Conservation (phyloP, 2,113 vertebrate genomes). For the Onychostruthus taczanowskii region DNA sequence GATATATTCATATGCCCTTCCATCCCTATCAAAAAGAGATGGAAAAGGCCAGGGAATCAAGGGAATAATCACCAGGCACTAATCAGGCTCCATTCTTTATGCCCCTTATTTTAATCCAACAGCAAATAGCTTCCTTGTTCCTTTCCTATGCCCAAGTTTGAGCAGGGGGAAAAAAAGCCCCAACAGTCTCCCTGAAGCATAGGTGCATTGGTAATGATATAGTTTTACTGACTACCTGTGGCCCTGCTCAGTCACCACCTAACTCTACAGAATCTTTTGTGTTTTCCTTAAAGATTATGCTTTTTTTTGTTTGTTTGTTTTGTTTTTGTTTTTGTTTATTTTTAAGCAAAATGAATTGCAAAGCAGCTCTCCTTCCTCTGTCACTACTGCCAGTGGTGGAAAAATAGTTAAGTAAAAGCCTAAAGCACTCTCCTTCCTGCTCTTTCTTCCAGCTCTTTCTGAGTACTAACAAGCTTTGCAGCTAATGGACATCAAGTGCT, state of each 20-base stretch:
- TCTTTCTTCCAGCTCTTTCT: background rate
- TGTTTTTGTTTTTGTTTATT: background rate
- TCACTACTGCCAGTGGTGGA: background rate
- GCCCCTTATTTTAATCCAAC: background rate
- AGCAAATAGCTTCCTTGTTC: background rate
- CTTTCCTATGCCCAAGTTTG: background rate
- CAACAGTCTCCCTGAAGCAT: background rate
- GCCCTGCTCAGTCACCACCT: background rate
- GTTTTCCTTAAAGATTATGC: background rate
- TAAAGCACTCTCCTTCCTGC: background rate
- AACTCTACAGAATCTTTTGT: background rate
- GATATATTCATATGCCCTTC: background rate
- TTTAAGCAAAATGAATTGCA: background rate
- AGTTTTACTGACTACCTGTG: background rate
- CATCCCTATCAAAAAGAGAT: background rate
- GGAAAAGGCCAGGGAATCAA: background rate
- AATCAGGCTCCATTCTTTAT: background rate
- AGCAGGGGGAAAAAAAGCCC: fast-evolving
- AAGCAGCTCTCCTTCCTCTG: background rate
- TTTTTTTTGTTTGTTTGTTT: background rate
- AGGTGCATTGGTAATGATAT: background rate
- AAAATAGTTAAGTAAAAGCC: background rate
- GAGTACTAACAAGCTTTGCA: background rate
- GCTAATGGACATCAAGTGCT: background rate
- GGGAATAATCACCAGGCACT: background rate